Base-by-base conservation (phyloP, 2,113 vertebrate species). In the Mus spicilegus region DNA sequence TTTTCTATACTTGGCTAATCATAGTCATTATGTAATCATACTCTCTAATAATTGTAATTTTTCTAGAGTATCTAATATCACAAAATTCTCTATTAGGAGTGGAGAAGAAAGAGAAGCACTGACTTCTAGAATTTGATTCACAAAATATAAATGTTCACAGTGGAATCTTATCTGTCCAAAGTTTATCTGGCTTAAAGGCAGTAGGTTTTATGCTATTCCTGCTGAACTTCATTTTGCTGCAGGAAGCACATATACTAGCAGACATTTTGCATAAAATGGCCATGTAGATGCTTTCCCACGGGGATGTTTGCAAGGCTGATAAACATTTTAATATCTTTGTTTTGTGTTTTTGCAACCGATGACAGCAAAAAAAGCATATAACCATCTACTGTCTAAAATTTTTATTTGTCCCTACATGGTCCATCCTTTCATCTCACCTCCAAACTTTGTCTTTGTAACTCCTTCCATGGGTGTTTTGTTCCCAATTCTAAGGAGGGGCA, bases 271-370 rank as follows among this genome's bases (percentile, higher is more conserved):
- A 36, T 36, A 58, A 81, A 94, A 87, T 19, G 28, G 13, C 4
- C 11, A 14, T 14, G 13, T 65, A 8, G 58, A 73, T 73, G 9
- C 7, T 75, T 89, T 80, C 22, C 77, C 65, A 24, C 12, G 33
- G 24, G 7, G 87, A 91, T 36, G 3, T 6, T 58, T 56, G 39
- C 19, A 36, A 54, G 36, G 1, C 67, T 78, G 42, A 76, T n/a
- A 95, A 94, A 76, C 33, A 93, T 73, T 93, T 90, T 46, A 87
- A 92, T 65, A 33, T 95, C 7, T 93, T 85, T 92, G 7, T 63
- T 78, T 91, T 36, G 33, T 26, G 46, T 46, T 76, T 94, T 76
- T 93, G 13, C 1, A 92, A 92, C 2, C 26, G 20, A 54, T 17
- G 30, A 63, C 0, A 93, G 30, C 9, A 85, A 91, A 89, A 5